phyloP scores from a whole-genome alignment of 2,113 vertebrate species.

The Tonatia bakeri region DNA sequence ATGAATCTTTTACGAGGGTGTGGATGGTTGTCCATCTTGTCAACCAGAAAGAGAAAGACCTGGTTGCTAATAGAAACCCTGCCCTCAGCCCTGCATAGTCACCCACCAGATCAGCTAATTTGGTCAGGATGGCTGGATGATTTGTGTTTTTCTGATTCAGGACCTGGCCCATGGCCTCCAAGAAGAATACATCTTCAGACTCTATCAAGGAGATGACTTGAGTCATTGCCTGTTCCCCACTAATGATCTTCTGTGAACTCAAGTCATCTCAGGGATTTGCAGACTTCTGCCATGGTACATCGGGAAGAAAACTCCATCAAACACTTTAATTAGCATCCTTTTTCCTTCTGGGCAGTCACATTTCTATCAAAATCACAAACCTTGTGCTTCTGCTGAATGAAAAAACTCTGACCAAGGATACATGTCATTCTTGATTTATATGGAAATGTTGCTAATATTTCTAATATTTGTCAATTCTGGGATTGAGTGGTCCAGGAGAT shows the following conservation, averaged over 20 bases:
- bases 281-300: background rate
- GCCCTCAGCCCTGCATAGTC: conserved; percentile 61
- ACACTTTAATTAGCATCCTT: background rate
- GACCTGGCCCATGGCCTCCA: background rate
- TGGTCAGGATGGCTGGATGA: conserved; percentile 6
- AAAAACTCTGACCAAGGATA: background rate
- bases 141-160: conserved; percentile 30
- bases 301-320: background rate
- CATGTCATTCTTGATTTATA: background rate
- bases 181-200: conserved; percentile 6
- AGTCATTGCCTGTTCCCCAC: background rate
- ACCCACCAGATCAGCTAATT: conserved; percentile 48
- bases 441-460: background rate
- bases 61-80: conserved; percentile 79
- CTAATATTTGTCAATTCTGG: background rate
- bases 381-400: background rate
- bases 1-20: conserved; percentile 86
- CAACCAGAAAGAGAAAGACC: conserved; percentile 75
- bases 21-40: conserved; percentile 82
- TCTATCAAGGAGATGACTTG: background rate
- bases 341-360: background rate
- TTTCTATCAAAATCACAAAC: background rate
- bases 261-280: fast-evolving
- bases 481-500: background rate
- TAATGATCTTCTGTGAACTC: background rate